Percentiles rank a stretch among this genome's conserved stretches.
phyloP scores from a whole-genome alignment of 92 coral and sea anemone species.

The Zoanthus sociatus region DNA sequence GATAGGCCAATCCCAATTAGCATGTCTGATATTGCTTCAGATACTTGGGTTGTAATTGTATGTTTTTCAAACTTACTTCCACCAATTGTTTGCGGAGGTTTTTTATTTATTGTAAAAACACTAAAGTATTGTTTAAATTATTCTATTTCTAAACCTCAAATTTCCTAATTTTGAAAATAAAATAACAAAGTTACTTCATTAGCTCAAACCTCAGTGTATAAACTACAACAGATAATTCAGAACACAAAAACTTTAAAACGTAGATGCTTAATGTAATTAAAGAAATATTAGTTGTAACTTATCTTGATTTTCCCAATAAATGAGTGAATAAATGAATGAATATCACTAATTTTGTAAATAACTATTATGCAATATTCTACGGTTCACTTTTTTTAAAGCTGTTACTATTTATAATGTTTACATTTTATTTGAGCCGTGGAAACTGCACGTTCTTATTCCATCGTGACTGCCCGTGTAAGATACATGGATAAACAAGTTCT shows the following conservation, averaged over 20 bases:
- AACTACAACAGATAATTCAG: no score
- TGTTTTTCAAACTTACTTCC: constrained; percentile 60
- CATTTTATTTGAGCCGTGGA: constrained; percentile 52
- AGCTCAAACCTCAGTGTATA: no score
- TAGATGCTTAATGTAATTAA: background rate
- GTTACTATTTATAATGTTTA: constrained; percentile 11
- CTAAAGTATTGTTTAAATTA: no score
- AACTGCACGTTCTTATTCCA: constrained; percentile 69
- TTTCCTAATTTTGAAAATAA: background rate
- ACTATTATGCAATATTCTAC: background rate
- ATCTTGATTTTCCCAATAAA: no score
- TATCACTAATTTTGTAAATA: background rate
- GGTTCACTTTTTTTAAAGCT: background rate
- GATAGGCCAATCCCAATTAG: constrained; percentile 58
- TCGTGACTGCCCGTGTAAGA: constrained; percentile 54
- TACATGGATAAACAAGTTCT: constrained; percentile 76
- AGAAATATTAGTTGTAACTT: background rate
- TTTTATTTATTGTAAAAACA: background rate
- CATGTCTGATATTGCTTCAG: constrained; percentile 55
- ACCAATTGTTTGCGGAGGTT: constrained; percentile 29
- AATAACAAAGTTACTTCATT: no score
- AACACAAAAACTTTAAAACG: background rate
- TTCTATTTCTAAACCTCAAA: background rate
- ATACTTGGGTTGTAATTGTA: constrained; percentile 61
- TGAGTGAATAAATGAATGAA: no score